Base-by-base conservation (phyloP, 2,888 invertebrate species). In the Busseola fusca region DNA sequence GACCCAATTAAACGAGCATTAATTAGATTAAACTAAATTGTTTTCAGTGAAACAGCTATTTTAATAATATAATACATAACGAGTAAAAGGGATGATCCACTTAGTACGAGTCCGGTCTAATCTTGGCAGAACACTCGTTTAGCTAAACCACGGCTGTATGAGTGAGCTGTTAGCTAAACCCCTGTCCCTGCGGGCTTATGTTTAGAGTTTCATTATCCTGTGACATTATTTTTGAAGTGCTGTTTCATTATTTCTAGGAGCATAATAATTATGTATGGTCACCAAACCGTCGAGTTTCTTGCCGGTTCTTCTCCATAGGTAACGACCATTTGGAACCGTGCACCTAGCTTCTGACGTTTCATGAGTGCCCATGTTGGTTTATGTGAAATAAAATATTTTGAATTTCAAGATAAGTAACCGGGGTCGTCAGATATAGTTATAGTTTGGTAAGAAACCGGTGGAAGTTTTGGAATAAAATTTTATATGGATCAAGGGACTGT, bases 81-180 rank as follows among this genome's bases (percentile, higher is more conserved):
- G 48, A 65, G 57, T 67, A 63, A 69, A 72, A 68, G 64, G 67
- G 71, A 72, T 64, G 69, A 72, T 76, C 76, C 74, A 70, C 30
- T 67, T 70, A 54, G 64, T 40, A 12, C 9, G 67, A 67, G 71
- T 74, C 68, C 70, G 63, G 56, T 65, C 81, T 89, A 89, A 90
- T 90, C 89, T 87, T 81, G 75, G 82, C 81, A 81, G 82, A 88
- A 86, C 87, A 86, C 82, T 86, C 86, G 83, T 87, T 85, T 84
- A 72, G 66, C 63, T 81, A 83, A 84, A 87, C 87, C 88, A 73
- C 86, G 82, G 65, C 50, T 62, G 64, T 77, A 65, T 59, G 57
- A 76, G 73, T 64, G 74, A 58, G 58, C 67, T 72, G 62, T 78
- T 84, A 84, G 54, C 77, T 85, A 85, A 87, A 86, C 81, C 84